Evolutionary conservation across 2,888 invertebrate species (phyloP), one percentile per base, ranked within the genome.

Genomic region (Hetaerina titia): DNA sequence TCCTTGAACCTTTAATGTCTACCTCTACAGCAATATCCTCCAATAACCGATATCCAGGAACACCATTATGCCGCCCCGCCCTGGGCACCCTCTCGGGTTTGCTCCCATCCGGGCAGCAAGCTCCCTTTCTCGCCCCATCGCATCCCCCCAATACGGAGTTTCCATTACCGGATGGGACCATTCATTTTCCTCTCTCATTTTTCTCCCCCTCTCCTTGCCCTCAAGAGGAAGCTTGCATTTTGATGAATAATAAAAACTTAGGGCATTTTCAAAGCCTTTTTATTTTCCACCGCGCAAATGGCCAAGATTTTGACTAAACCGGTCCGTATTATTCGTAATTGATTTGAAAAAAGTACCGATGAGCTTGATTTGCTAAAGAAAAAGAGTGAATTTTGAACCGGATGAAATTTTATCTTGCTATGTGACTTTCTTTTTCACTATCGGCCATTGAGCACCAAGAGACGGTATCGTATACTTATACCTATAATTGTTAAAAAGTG

Each of bases 1-100:
- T 31, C 81, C 81, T 81, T 9, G 13, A 81, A 31, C 81, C 81
- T 31, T 81, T 81, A 81, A 81, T 31, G 81, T 81, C 81, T 81
- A 81, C 81, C 81, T 81, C 31, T 81, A 9, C 81, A 81, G 25
- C 81, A 81, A 31, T 81, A 81, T 81, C 81, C 81, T 81, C 81
- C 81, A 81, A 81, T 81, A 81, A 81, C 81, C 81, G 81, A 81
- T 81, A 81, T 81, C 31, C 81, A 31, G 81, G 25, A 81, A 81
- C 81, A 31, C 81, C 81, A 81, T 81, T 81, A 81, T 81, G 11
- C 13, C n/a, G 81, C 11, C 81, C 81, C 81, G 22, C 31, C 81
- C 81, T 81, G 0, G 45, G 45, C 45, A 45, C 45, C 45, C n/a
- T 69, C 69, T 6, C 22, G 6, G 69, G 19, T 19, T 15, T 15